These are phyloP conservation scores for Cheilosia impressa DNA, from an alignment of 2,888 invertebrate species.

Conservation along the genomic window DNA sequence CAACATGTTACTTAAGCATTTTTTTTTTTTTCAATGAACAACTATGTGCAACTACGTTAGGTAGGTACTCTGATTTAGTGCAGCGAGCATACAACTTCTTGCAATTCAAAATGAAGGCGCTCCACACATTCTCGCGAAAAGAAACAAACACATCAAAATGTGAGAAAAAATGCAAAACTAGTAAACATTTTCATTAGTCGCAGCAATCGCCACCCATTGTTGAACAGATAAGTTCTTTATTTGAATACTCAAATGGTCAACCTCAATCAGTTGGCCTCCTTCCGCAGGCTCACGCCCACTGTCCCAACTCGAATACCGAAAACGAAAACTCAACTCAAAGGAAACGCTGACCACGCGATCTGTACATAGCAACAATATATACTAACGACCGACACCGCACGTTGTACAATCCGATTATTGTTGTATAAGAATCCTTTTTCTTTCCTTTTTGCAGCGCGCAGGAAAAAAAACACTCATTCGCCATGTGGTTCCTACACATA, in stretches of 20 bases:
- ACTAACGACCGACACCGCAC: slow-evolving; percentile 2
- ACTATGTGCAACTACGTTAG: slow-evolving; percentile 36
- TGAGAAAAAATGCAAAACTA: slow-evolving; percentile 36
- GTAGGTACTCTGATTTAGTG: slow-evolving; percentile 43
- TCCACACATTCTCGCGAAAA: slow-evolving; percentile 6
- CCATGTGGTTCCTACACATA: slow-evolving; percentile 29
- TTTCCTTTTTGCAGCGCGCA: neutral
- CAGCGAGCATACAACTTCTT: slow-evolving; percentile 15
- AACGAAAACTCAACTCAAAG: slow-evolving; percentile 3
- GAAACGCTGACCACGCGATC: slow-evolving; percentile 45
- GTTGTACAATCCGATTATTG: slow-evolving; percentile 67
- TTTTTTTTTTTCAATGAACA: slow-evolving; percentile 18
- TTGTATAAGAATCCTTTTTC: slow-evolving; percentile 45
- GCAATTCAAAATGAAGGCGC: neutral
- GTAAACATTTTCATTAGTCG: slow-evolving; percentile 58
- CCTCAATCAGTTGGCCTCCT: slow-evolving; percentile 37
- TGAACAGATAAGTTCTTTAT: slow-evolving; percentile 64
- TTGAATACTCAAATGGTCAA: slow-evolving; percentile 64
- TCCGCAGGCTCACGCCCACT: slow-evolving; percentile 39
- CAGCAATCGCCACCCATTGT: slow-evolving; percentile 49
- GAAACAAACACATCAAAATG: neutral
- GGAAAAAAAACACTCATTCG: slow-evolving; percentile 45
- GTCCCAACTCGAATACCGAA: slow-evolving; percentile 27
- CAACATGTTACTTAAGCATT: slow-evolving; percentile 32
- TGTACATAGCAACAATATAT: slow-evolving; percentile 21